Evolutionary conservation across 2,888 invertebrate species (phyloP).

Genomic region (Synergus laeviventris): DNA sequence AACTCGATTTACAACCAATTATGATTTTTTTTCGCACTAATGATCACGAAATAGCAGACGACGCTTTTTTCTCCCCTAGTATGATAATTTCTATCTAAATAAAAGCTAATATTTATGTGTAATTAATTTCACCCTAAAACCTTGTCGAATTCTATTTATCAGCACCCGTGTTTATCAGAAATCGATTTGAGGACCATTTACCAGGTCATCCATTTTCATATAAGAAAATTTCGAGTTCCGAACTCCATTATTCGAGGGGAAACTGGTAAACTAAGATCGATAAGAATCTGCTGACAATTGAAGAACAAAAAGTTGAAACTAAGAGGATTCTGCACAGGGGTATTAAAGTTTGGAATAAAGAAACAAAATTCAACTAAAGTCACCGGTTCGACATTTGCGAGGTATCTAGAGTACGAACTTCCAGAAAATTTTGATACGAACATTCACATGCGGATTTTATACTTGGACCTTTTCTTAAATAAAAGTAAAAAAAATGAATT

Average conservation of each 20-base stretch:
- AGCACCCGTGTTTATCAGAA: too few relatives aligned
- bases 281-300: conserved; percentile 48
- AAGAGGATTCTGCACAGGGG: conserved; percentile 43
- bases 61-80: too few relatives aligned
- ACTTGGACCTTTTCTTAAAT: not conserved
- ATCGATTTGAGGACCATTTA: not conserved
- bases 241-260: not conserved
- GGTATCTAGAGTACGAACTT: conserved; percentile 34
- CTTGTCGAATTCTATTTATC: too few relatives aligned
- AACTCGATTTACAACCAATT: too few relatives aligned
- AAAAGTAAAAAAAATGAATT: not conserved
- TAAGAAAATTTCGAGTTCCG: conserved; percentile 32
- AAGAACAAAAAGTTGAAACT: conserved; percentile 45
- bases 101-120: too few relatives aligned
- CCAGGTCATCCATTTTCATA: conserved; percentile 49
- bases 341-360: conserved; percentile 52
- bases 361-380: conserved; percentile 47
- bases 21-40: too few relatives aligned
- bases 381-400: conserved; percentile 45
- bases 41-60: too few relatives aligned
- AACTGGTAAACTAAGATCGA: conserved; percentile 50
- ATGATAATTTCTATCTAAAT: too few relatives aligned
- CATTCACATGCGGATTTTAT: not conserved
- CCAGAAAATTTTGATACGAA: not conserved
- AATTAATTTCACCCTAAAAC: too few relatives aligned